Percentiles rank a stretch among this genome's conserved stretches.
Conservation (phyloP, 2,888 invertebrate genomes). For the Luperina nickerlii region DNA sequence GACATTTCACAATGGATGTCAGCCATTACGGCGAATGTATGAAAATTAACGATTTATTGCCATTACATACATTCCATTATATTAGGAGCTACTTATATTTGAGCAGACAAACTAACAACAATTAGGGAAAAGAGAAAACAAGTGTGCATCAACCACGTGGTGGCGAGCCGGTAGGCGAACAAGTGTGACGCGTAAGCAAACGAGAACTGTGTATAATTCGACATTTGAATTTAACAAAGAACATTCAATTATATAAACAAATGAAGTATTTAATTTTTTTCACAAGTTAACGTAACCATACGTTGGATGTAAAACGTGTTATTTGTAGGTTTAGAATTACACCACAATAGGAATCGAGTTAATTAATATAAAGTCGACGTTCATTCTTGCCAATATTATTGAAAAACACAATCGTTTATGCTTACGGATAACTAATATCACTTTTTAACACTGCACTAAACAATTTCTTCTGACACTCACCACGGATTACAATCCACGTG, state of each 20-base stretch:
- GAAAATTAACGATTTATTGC: slow-evolving; percentile 52
- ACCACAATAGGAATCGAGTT: slow-evolving; percentile 31
- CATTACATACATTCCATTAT: slow-evolving; percentile 26
- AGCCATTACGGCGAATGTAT: slow-evolving; percentile 79
- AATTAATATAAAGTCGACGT: slow-evolving; percentile 1
- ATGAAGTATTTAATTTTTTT: slow-evolving; percentile 45
- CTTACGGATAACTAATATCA: slow-evolving; percentile 74
- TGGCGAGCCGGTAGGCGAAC: slow-evolving; percentile 83
- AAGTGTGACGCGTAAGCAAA: slow-evolving; percentile 89
- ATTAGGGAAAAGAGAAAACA: slow-evolving; percentile 71
- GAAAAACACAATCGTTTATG: slow-evolving; percentile 62
- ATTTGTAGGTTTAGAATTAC: slow-evolving; percentile 47
- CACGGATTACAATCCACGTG: slow-evolving; percentile 90
- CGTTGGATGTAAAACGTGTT: slow-evolving; percentile 53
- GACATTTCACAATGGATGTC: slow-evolving; percentile 89
- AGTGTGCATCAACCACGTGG: slow-evolving; percentile 86
- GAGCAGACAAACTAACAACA: slow-evolving; percentile 11
- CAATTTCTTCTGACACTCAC: slow-evolving; percentile 88
- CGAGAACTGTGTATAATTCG: slow-evolving; percentile 69
- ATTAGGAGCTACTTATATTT: slow-evolving; percentile 2
- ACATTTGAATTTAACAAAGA: slow-evolving; percentile 67
- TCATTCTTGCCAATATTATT: slow-evolving; percentile 9
- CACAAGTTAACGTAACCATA: slow-evolving; percentile 55
- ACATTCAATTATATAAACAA: slow-evolving; percentile 61
- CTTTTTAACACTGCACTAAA: slow-evolving; percentile 85